Percentiles rank a stretch among this genome's conserved stretches.
These are phyloP conservation scores for Heliothis peltigera DNA, from an alignment of 2,888 invertebrate genomes.

Conservation along the genomic window DNA sequence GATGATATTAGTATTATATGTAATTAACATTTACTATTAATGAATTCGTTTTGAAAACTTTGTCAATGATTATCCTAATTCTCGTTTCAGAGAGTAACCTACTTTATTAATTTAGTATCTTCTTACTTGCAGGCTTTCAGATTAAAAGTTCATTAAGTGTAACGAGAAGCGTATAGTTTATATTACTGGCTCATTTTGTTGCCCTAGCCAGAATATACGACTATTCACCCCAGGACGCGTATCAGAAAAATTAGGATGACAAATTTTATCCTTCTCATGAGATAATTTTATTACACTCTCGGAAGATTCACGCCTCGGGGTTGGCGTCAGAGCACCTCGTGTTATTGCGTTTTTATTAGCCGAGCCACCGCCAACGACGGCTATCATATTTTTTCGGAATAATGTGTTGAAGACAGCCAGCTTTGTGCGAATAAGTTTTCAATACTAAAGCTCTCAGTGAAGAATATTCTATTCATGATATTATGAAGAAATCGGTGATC, in stretches of 20 bases:
- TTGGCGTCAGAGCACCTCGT: constrained; percentile 70
- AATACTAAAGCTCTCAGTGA: constrained; percentile 61
- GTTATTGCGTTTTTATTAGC: constrained; percentile 87
- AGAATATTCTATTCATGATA: constrained; percentile 28
- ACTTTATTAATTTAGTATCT: constrained; percentile 1
- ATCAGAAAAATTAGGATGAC: constrained; percentile 77
- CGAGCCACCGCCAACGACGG: constrained; percentile 70
- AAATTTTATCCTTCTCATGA: constrained; percentile 81
- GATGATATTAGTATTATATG: neutral
- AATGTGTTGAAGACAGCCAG: constrained; percentile 74
- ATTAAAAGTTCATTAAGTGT: constrained; percentile 1
- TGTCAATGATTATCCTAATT: constrained; percentile 13
- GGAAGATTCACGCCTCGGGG: constrained; percentile 80
- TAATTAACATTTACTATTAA: constrained; percentile 4
- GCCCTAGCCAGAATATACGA: constrained; percentile 27
- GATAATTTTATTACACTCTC: constrained; percentile 85
- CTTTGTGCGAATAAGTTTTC: constrained; percentile 73
- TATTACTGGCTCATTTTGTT: neutral
- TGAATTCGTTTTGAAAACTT: constrained; percentile 12
- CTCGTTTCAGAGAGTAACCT: neutral
- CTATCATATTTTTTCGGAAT: constrained; percentile 80
- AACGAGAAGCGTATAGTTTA: constrained; percentile 16
- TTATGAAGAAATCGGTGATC: constrained; percentile 18
- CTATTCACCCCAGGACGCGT: constrained; percentile 49
- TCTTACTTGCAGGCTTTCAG: constrained; percentile 4